Percentiles rank a stretch among this genome's conserved stretches.
phyloP scores from a whole-genome alignment of 2,113 vertebrate genomes.

The Nasalis larvatus region DNA sequence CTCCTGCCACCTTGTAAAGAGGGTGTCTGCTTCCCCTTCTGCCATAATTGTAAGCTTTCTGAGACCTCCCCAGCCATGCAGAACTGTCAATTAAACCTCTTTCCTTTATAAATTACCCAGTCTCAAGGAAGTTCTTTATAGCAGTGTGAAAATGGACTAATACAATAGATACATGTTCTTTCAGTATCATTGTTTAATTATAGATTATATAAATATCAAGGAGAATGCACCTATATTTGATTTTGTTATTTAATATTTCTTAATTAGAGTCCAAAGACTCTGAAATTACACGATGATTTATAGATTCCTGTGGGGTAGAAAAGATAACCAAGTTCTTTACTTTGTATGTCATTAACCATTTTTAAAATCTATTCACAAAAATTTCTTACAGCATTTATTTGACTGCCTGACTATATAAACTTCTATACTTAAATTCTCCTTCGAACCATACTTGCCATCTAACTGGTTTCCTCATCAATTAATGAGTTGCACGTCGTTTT shows the following conservation, averaged over 20 bases:
- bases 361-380: neutral
- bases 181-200: neutral
- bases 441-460: neutral
- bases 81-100: too few relatives aligned
- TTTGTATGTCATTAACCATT: neutral
- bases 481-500: conserved; percentile 14
- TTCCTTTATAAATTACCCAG: too few relatives aligned
- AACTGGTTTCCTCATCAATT: conserved; percentile 13
- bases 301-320: neutral
- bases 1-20: too few relatives aligned
- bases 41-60: too few relatives aligned
- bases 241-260: conserved; percentile 19
- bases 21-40: too few relatives aligned
- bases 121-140: too few relatives aligned
- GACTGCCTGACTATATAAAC: neutral
- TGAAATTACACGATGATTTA: neutral
- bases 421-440: neutral
- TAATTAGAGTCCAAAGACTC: neutral
- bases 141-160: too few relatives aligned
- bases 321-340: neutral
- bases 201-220: neutral
- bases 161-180: neutral
- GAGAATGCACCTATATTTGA: neutral
- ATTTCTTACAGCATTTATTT: conserved; percentile 17
- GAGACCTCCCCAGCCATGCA: too few relatives aligned